Conservation (phyloP, 2,888 invertebrate species). For the Cheilosia variabilis region DNA sequence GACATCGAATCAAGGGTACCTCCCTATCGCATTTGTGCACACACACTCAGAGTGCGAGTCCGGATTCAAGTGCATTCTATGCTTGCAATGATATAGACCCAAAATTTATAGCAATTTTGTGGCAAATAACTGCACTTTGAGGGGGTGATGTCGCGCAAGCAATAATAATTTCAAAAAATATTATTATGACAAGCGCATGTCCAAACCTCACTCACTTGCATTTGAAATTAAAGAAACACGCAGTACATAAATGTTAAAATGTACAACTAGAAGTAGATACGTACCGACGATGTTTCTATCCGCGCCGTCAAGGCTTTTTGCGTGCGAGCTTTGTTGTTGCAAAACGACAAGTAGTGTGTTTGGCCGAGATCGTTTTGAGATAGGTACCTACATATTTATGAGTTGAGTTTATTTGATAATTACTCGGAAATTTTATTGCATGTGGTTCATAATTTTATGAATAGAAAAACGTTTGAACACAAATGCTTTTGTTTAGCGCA, state of each 20-base stretch:
- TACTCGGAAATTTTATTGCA: slow-evolving; percentile 44
- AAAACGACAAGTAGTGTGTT: slow-evolving; percentile 17
- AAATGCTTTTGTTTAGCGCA: not conserved
- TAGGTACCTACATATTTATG: slow-evolving; percentile 17
- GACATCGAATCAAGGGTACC: slow-evolving; percentile 53
- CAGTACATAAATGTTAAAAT: slow-evolving; percentile 28
- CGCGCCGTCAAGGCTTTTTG: slow-evolving; percentile 45
- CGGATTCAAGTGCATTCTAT: slow-evolving; percentile 27
- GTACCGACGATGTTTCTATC: not conserved
- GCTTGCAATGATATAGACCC: slow-evolving; percentile 9
- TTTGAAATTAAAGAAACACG: slow-evolving; percentile 33
- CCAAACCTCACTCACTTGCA: not conserved
- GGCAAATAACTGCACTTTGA: not conserved
- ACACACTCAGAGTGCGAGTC: not conserved
- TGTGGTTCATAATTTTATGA: slow-evolving; percentile 60
- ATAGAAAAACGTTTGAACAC: slow-evolving; percentile 17
- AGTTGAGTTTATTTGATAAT: slow-evolving; percentile 34
- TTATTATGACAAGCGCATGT: slow-evolving; percentile 11
- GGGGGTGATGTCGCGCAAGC: slow-evolving; percentile 1
- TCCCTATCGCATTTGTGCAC: not conserved
- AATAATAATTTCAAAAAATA: slow-evolving; percentile 1
- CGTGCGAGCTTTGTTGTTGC: slow-evolving; percentile 39
- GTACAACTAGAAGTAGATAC: not conserved
- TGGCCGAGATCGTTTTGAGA: slow-evolving; percentile 31
- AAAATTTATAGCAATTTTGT: slow-evolving; percentile 29